phyloP scores from a whole-genome alignment of 2,797 vertebrate genomes.

The Etheostoma perlongum region DNA sequence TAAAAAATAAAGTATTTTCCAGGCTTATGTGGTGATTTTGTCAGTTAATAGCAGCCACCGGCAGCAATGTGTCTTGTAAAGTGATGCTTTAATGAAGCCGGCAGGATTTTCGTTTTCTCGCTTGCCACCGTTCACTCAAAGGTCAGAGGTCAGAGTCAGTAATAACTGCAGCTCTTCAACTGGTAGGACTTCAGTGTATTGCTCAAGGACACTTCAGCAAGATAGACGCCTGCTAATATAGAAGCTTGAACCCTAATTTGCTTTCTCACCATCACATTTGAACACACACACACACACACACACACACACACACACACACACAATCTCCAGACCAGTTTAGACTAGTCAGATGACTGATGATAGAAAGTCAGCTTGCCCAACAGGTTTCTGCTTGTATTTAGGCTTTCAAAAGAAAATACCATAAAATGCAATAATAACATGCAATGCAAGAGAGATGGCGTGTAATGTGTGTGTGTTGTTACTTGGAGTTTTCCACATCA shows the following conservation, averaged over 20 bases:
- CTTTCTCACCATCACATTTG: slow-evolving; percentile 23
- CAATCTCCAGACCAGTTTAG: slow-evolving; percentile 69
- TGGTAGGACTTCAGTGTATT: slow-evolving; percentile 25
- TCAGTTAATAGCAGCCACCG: slow-evolving; percentile 28
- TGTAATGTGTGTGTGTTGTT: slow-evolving; percentile 34
- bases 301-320: slow-evolving; percentile 26
- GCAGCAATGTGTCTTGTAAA: slow-evolving; percentile 24
- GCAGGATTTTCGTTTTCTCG: slow-evolving; percentile 18
- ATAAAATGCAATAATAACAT: slow-evolving; percentile 66
- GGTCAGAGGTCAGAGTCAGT: slow-evolving; percentile 37
- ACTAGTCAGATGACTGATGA: slow-evolving; percentile 75
- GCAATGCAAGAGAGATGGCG: slow-evolving; percentile 16
- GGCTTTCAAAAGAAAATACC: slow-evolving; percentile 62
- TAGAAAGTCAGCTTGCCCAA: slow-evolving; percentile 71
- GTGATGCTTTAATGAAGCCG: slow-evolving; percentile 44
- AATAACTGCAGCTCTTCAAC: slow-evolving; percentile 43
- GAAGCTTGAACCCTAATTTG: slow-evolving; percentile 19
- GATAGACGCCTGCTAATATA: not conserved
- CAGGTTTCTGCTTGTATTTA: slow-evolving; percentile 82
- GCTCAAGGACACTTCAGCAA: slow-evolving; percentile 42
- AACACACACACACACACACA: slow-evolving; percentile 25
- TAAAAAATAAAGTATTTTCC: slow-evolving; percentile 12
- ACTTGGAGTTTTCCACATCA: slow-evolving; percentile 64
- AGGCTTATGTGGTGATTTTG: slow-evolving; percentile 38
- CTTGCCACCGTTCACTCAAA: slow-evolving; percentile 13